Evolutionary conservation across 2,113 vertebrate species (phyloP).

Genomic region (human): DNA sequence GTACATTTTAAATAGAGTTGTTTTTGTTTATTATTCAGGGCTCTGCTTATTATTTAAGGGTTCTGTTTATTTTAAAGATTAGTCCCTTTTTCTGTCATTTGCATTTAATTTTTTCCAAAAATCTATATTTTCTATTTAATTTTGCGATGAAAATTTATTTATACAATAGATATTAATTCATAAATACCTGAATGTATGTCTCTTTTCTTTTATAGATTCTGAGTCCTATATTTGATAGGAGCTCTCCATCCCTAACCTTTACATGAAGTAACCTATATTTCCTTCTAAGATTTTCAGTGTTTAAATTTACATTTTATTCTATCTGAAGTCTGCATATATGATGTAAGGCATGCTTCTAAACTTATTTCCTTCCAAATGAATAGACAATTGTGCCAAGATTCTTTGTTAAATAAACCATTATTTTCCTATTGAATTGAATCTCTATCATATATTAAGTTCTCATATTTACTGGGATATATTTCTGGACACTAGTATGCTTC

Average conservation of each 20-base stretch:
- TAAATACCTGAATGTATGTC: neutral
- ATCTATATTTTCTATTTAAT: neutral
- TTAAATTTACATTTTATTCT: neutral
- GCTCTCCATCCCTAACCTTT: neutral
- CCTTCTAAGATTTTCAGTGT: neutral
- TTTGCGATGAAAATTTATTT: neutral
- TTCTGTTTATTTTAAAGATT: neutral
- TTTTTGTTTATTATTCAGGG: neutral
- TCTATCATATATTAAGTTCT: neutral
- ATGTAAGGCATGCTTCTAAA: neutral
- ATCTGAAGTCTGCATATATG: neutral
- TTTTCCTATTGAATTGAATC: constrained; percentile 38
- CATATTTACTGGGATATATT: neutral
- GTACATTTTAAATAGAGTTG: neutral
- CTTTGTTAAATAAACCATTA: neutral
- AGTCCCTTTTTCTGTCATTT: neutral
- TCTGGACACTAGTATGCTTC: neutral
- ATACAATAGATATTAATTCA: neutral
- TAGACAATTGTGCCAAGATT: neutral
- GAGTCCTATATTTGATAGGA: neutral
- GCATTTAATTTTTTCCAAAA: neutral
- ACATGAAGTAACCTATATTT: neutral
- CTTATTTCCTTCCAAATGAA: neutral
- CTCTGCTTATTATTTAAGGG: constrained; percentile 4
- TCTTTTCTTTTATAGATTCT: neutral